Conservation (phyloP, 2,888 invertebrate species). For the Pseudococcus viburni region DNA sequence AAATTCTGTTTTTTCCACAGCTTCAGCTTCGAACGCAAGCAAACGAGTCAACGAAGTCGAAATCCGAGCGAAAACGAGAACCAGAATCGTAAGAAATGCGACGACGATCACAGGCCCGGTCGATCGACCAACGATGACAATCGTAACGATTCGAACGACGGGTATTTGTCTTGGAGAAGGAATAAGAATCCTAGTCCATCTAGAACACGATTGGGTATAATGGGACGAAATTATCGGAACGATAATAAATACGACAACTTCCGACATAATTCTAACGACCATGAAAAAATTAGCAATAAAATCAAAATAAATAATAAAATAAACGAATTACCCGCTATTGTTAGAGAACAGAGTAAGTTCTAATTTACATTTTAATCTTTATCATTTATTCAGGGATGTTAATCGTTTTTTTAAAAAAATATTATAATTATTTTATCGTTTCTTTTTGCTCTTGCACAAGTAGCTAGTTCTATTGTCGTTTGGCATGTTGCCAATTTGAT, state of each 20-base stretch:
- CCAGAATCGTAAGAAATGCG: conserved; percentile 51
- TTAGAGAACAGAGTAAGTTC: conserved; percentile 58
- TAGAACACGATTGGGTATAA: conserved; percentile 56
- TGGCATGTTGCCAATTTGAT: conserved; percentile 34
- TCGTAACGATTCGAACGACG: conserved; percentile 49
- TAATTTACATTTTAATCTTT: conserved; percentile 21
- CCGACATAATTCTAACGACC: conserved; percentile 28
- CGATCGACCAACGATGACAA: conserved; percentile 8
- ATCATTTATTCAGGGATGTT: neutral
- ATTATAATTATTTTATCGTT: conserved; percentile 13
- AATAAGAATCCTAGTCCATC: conserved; percentile 59
- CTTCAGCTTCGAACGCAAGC: conserved; percentile 58
- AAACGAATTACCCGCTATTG: conserved; percentile 56
- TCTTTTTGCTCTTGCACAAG: neutral
- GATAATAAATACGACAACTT: conserved; percentile 51
- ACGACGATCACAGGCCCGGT: conserved; percentile 21
- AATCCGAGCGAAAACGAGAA: conserved; percentile 57
- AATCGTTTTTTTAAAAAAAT: neutral
- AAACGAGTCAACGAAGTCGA: conserved; percentile 12
- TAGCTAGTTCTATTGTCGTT: conserved; percentile 9
- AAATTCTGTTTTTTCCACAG: neutral
- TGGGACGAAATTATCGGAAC: conserved; percentile 53
- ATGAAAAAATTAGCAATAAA: conserved; percentile 60
- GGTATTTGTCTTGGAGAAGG: conserved; percentile 60
- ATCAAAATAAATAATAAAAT: conserved; percentile 59